Conservation (phyloP, 2,113 vertebrate species). For the Pterocles burchelli region DNA sequence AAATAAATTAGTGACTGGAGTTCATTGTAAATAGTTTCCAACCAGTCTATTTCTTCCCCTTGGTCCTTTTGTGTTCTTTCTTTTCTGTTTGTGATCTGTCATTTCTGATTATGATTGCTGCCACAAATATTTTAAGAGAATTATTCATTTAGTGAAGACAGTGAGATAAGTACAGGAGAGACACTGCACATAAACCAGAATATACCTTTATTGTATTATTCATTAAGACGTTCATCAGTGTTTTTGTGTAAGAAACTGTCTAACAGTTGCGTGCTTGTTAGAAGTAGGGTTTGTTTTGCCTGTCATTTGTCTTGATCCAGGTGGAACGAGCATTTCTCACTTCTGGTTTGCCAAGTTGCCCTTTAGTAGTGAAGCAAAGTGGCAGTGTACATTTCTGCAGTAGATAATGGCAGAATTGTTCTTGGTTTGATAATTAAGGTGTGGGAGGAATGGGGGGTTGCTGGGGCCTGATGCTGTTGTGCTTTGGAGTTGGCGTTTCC, state of each 20-base stretch:
- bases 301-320: neutral
- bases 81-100: constrained; percentile 20
- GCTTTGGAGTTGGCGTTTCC: neutral
- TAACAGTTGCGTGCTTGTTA: neutral
- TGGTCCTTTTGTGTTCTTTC: neutral
- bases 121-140: constrained; percentile 22
- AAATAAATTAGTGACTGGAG: neutral
- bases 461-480: neutral
- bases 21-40: neutral
- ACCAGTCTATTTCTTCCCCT: neutral
- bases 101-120: neutral
- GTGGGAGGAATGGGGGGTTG: neutral
- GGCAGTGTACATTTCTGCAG: neutral
- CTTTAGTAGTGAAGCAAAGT: neutral
- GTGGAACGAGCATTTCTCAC: neutral
- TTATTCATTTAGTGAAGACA: constrained; percentile 40
- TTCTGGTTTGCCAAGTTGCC: neutral
- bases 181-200: neutral
- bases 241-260: neutral
- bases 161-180: neutral
- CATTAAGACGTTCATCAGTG: neutral
- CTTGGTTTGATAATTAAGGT: neutral
- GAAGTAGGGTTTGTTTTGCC: neutral
- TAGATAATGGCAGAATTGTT: neutral
- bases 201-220: constrained; percentile 51